Evolutionary conservation across 2,113 vertebrate genomes (phyloP).

Genomic region (Leiothrix lutea): DNA sequence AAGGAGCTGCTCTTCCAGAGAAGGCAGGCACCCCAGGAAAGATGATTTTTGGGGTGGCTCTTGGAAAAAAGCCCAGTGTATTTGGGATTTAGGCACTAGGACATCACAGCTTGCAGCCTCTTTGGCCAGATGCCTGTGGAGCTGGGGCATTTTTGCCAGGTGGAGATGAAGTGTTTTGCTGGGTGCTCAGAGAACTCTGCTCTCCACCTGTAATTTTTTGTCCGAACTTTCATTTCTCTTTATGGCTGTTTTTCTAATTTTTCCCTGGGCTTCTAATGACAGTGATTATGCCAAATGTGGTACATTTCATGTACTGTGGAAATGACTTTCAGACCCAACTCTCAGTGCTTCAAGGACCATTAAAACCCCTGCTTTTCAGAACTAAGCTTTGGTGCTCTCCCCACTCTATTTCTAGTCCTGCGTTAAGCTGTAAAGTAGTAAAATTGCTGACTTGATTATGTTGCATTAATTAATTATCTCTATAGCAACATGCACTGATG

Average conservation of each 20-base stretch:
- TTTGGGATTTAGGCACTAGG: not conserved
- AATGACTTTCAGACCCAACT: not conserved
- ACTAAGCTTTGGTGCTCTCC: not conserved
- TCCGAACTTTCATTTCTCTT: not conserved
- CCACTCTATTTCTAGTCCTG: not conserved
- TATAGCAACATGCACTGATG: constrained; percentile 20
- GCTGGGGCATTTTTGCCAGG: not conserved
- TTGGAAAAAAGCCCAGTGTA: not conserved
- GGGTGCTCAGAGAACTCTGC: not conserved
- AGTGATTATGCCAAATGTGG: not conserved
- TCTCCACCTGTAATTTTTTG: not conserved
- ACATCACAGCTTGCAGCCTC: not conserved
- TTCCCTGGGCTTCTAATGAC: not conserved
- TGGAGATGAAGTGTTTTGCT: not conserved
- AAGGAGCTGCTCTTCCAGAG: not conserved
- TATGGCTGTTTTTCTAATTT: not conserved
- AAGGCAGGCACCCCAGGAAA: not conserved
- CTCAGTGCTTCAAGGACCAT: not conserved
- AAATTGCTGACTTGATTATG: constrained; percentile 41
- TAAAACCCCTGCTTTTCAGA: not conserved
- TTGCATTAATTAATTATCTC: constrained; percentile 54
- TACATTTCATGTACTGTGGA: not conserved
- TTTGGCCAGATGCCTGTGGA: not conserved
- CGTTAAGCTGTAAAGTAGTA: not conserved
- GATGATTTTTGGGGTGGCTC: not conserved